Evolutionary conservation across 1,140 invertebrate species (phyloP).

Genomic region (Coenobita brevimanus): DNA sequence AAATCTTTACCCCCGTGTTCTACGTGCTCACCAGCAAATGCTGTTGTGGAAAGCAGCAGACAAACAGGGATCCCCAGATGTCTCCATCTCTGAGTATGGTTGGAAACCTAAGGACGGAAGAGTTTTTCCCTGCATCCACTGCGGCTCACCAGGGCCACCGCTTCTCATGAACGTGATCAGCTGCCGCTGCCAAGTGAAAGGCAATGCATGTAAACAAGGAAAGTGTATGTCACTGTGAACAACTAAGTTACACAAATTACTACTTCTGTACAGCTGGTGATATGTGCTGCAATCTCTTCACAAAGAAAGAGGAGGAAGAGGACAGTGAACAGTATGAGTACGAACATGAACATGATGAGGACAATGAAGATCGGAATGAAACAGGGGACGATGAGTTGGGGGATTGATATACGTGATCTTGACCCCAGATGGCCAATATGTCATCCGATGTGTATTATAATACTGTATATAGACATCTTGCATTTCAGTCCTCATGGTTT

Average conservation of each 20-base stretch:
- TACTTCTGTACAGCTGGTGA: neutral
- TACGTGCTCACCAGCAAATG: neutral
- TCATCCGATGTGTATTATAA: neutral
- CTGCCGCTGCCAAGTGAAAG: neutral
- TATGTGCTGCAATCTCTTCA: neutral
- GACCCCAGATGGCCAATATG: neutral
- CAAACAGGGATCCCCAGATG: neutral
- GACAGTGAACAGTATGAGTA: neutral
- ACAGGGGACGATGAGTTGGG: neutral
- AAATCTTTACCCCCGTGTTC: neutral
- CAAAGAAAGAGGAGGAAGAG: neutral
- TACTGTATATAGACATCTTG: neutral
- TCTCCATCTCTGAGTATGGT: neutral
- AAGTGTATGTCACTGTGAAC: neutral
- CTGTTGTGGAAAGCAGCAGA: neutral
- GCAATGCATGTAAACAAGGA: neutral
- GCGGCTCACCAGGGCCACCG: neutral
- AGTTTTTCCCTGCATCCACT: neutral
- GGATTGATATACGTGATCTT: neutral
- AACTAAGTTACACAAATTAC: neutral
- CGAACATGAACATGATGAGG: neutral
- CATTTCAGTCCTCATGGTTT: too few relatives aligned
- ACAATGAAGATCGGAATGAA: slow-evolving; percentile 2
- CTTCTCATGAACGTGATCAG: neutral
- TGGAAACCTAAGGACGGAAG: neutral